Evolutionary conservation across 2,797 vertebrate genomes (phyloP).

Genomic region (Eidolon dupreanum): DNA sequence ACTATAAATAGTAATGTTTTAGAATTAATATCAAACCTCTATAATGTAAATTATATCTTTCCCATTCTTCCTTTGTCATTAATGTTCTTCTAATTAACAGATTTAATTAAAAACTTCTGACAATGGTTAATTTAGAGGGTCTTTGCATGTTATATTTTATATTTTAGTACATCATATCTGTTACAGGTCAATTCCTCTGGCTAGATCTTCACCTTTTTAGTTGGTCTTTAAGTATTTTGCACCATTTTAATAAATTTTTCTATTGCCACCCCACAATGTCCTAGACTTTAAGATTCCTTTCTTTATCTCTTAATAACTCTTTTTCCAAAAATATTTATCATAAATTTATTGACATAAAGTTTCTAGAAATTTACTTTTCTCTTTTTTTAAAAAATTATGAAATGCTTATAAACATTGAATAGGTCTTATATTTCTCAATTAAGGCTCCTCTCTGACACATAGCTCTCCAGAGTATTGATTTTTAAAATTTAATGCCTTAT

Average conservation of each 20-base stretch:
- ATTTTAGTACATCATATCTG: background rate
- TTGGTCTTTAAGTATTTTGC: background rate
- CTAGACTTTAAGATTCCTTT: background rate
- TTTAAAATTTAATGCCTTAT: background rate
- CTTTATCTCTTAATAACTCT: background rate
- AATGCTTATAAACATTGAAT: background rate
- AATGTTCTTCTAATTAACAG: background rate
- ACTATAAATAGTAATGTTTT: conserved; percentile 3
- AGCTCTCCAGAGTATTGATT: background rate
- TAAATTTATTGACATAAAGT: background rate
- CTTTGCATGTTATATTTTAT: background rate
- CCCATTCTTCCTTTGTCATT: background rate
- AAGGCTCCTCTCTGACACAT: background rate
- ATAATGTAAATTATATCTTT: background rate
- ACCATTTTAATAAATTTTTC: background rate
- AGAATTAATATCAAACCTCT: background rate
- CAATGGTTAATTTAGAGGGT: background rate
- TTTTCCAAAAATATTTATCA: background rate
- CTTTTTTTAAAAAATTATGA: background rate
- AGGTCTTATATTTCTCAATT: background rate
- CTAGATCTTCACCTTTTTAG: background rate
- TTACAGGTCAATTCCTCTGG: background rate
- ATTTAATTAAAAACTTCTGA: background rate
- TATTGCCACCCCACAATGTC: background rate
- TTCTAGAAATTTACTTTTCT: conserved; percentile 16